Base-by-base conservation (phyloP, 2,888 invertebrate genomes). In the Scaptomyza polygonia region DNA sequence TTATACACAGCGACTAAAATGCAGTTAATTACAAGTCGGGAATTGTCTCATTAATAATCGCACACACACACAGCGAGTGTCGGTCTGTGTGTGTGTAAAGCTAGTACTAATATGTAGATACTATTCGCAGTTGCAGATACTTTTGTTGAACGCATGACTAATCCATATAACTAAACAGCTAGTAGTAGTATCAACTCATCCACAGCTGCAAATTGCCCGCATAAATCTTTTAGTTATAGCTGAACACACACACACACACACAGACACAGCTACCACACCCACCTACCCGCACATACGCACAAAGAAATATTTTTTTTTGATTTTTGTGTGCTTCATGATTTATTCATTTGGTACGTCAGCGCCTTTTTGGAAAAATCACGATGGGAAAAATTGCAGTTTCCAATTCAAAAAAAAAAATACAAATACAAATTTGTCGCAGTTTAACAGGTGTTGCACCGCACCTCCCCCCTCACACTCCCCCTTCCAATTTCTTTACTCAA, bases 31-130 rank as follows among this genome's bases (percentile, higher is more conserved):
- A 81, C 87, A 54, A 63, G 52, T 36, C 58, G 61, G 78, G n/a
- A 77, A 58, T 64, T 78, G 80, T 84, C 86, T 86, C 81, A 84
- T 87, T 82, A 81, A 70, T 81, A 78, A 76, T 54, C 78, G 57
- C 36, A 40, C n/a, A 32, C 16, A 18, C 8, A 29, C 27, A 18
- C 21, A 54, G 67, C 64, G 70, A 61, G 67, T 67, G 61, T 71
- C 67, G 49, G 21, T 18, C 51, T 47, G 14, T 12, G 5, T 16
- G 16, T 40, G 5, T 40, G 8, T 42, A 0, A 6, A n/a, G 18
- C 30, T 32, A 32, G 32, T 16, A n/a, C n/a, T n/a, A n/a, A n/a
- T n/a, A n/a, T 14, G 27, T 32, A 51, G 47, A 36, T 36, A 36
- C 36, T 36, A 14, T 36, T 14, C 8, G n/a, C 7, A 44, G 39